These are phyloP conservation scores for Torymus texanus DNA, from an alignment of 2,888 invertebrate species.

Conservation along the genomic window DNA sequence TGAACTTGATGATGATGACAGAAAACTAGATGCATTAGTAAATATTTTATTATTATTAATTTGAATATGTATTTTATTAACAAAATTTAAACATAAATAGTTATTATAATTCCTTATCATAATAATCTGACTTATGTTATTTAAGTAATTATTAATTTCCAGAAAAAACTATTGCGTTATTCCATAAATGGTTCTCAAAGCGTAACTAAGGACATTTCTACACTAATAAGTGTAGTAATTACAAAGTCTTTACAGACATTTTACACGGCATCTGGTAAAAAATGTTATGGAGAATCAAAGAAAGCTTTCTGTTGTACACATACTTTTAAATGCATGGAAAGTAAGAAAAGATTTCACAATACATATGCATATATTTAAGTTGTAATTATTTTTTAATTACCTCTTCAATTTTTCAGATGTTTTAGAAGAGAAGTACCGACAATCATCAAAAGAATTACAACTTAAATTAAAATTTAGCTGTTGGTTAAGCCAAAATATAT, in stretches of 20 bases:
- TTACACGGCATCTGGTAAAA: slow-evolving; percentile 4
- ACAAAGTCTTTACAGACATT: not conserved
- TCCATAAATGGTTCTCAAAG: not conserved
- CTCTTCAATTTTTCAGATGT: slow-evolving; percentile 24
- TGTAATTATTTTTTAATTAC: not conserved
- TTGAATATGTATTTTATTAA: too few relatives aligned
- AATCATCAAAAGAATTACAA: slow-evolving; percentile 1
- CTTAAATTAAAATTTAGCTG: slow-evolving; percentile 12
- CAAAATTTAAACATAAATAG: too few relatives aligned
- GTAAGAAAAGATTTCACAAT: not conserved
- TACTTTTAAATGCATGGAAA: slow-evolving; percentile 17
- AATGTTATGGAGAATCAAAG: not conserved
- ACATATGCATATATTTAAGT: not conserved
- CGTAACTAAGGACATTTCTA: slow-evolving; percentile 12
- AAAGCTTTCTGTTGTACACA: slow-evolving; percentile 29
- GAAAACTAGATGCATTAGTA: slow-evolving; percentile 29
- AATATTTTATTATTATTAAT: slow-evolving; percentile 2
- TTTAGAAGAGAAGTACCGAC: slow-evolving; percentile 24
- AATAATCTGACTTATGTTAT: too few relatives aligned
- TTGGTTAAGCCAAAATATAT: slow-evolving; percentile 12
- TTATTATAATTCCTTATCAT: too few relatives aligned
- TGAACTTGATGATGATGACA: not conserved
- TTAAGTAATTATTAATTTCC: slow-evolving; percentile 1
- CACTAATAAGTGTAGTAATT: not conserved
- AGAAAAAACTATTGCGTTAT: slow-evolving; percentile 11